Conservation (phyloP, 2,888 invertebrate genomes). For the Antheraea assamensis region DNA sequence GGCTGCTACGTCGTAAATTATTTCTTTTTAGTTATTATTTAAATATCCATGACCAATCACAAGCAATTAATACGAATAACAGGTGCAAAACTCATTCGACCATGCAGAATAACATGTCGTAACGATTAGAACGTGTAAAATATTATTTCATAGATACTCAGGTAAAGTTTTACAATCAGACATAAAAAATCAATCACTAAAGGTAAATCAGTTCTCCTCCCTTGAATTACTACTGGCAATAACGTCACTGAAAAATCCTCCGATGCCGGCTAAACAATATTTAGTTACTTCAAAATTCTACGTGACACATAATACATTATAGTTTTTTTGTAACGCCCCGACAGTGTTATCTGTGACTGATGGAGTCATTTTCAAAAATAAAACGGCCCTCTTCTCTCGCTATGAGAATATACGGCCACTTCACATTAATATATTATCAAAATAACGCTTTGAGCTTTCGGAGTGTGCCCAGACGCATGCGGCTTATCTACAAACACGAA, state of each 20-base stretch:
- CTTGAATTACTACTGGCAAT: slow-evolving; percentile 47
- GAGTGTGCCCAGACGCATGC: slow-evolving; percentile 41
- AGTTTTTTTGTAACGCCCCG: slow-evolving; percentile 63
- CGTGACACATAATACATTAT: slow-evolving; percentile 60
- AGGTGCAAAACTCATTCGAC: slow-evolving; percentile 18
- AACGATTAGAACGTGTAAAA: slow-evolving; percentile 22
- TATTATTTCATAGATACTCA: slow-evolving; percentile 18
- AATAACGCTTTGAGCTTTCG: slow-evolving; percentile 61
- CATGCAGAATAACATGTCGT: slow-evolving; percentile 32
- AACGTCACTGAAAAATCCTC: slow-evolving; percentile 56
- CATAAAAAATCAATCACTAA: background rate
- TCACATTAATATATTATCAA: slow-evolving; percentile 74
- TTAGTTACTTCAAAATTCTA: slow-evolving; percentile 64
- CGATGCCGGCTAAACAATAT: slow-evolving; percentile 57
- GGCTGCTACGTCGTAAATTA: slow-evolving; percentile 28
- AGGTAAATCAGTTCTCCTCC: slow-evolving; percentile 41
- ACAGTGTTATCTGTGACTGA: slow-evolving; percentile 75
- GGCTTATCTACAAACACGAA: slow-evolving; percentile 66
- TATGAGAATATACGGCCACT: slow-evolving; percentile 68
- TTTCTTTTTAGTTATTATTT: slow-evolving; percentile 15
- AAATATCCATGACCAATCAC: slow-evolving; percentile 11
- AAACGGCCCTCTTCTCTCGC: slow-evolving; percentile 64
- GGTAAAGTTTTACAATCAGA: slow-evolving; percentile 4
- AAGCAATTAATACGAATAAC: slow-evolving; percentile 21
- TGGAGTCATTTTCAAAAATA: slow-evolving; percentile 80